Percentiles rank a stretch among this genome's conserved stretches.
Conservation (phyloP, 1,140 invertebrate species). For the Musca domestica region DNA sequence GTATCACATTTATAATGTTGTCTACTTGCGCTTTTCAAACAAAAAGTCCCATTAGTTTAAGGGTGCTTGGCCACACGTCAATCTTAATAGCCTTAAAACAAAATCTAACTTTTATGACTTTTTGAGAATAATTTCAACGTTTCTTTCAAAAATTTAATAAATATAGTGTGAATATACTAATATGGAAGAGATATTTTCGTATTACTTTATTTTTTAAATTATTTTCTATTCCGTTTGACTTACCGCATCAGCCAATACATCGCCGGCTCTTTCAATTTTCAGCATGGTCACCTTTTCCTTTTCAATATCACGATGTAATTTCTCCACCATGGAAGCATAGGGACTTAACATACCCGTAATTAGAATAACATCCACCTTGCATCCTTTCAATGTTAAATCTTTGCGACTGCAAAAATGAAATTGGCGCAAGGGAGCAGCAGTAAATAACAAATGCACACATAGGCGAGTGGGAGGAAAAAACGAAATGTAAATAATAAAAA, state of each 20-base stretch:
- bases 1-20: too few species aligned
- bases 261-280: constrained; percentile 76
- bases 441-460: too few species aligned
- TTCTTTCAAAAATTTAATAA: not conserved
- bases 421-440: not conserved
- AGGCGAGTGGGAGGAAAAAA: constrained; percentile 25
- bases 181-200: not conserved
- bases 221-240: not conserved
- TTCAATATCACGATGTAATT: constrained; percentile 73
- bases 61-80: too few species aligned
- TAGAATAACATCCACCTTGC: constrained; percentile 74
- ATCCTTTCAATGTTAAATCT: constrained; percentile 67
- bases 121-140: too few species aligned
- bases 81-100: too few species aligned
- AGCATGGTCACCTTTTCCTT: constrained; percentile 80
- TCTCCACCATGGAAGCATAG: constrained; percentile 74
- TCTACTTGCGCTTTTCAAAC: too few species aligned
- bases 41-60: too few species aligned
- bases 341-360: constrained; percentile 80
- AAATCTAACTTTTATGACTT: too few species aligned
- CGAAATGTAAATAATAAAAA: not conserved
- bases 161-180: not conserved
- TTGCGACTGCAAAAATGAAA: constrained; percentile 71
- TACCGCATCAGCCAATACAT: constrained; percentile 77
- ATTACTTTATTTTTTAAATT: not conserved